Percentiles rank a stretch among this genome's conserved stretches.
These are phyloP conservation scores for Eretmocerus hayati DNA, from an alignment of 2,888 invertebrate species.

Conservation along the genomic window DNA sequence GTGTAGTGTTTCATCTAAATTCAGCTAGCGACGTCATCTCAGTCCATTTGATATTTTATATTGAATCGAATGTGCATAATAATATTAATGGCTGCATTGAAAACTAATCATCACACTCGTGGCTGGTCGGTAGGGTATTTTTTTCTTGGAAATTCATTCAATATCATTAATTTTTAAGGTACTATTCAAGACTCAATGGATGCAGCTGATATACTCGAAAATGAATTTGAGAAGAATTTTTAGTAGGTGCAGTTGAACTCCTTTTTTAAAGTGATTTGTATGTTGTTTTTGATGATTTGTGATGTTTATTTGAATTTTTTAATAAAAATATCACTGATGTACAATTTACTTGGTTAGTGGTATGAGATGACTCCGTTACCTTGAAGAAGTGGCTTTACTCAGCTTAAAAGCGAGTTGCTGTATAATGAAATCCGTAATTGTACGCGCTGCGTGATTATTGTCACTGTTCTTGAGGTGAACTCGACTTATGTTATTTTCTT, in stretches of 20 bases:
- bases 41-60: too few relatives aligned
- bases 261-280: neutral
- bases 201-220: too few relatives aligned
- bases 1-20: constrained; percentile 16
- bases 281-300: constrained; percentile 4
- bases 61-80: too few relatives aligned
- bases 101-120: too few relatives aligned
- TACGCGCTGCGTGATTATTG: constrained; percentile 17
- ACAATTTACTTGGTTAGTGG: constrained; percentile 13
- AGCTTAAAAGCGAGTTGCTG: constrained; percentile 18
- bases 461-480: constrained; percentile 21
- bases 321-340: constrained; percentile 18
- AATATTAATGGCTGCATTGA: too few relatives aligned
- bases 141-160: too few relatives aligned
- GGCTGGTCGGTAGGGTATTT: too few relatives aligned
- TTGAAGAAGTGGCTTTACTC: constrained; percentile 15
- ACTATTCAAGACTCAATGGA: too few relatives aligned
- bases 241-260: constrained; percentile 6
- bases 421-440: constrained; percentile 11
- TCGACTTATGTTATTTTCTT: constrained; percentile 23
- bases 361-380: constrained; percentile 20
- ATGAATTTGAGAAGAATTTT: neutral
- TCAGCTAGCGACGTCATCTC: too few relatives aligned
- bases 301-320: constrained; percentile 7
- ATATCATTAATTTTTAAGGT: constrained; percentile 11